Evolutionary conservation across 1,140 invertebrate species (phyloP), one percentile per base, ranked within the genome.

Genomic region (Orchesella cincta): DNA sequence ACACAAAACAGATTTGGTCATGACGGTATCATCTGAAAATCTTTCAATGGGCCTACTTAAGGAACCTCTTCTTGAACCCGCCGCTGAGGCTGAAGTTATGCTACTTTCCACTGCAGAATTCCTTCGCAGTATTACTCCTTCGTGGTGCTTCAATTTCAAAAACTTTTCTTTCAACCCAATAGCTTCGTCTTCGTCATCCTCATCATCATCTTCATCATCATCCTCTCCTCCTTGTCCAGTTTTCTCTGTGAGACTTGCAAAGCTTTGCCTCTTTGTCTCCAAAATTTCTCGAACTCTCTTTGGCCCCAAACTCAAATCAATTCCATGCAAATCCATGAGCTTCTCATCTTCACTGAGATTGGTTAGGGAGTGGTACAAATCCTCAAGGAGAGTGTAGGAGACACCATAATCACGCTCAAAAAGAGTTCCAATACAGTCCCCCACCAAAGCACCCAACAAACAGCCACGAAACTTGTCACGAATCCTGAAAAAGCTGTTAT

Each of bases 11-110:
- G 88, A 88, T 83, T 88, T 87, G n/a, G 90, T 90, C 92, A 94
- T 93, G 28, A 90, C 91, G 26, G 92, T 92, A 83, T 94, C 93
- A 88, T 93, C 92, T 39, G 92, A 92, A 83, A 88, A 93, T 36
- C 85, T 80, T 80, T 90, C 89, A 39, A 88, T 84, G 52, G 89
- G 89, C 34, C 86, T 89, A 90, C 78, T 23, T 84, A 82, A 78
- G 14, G 76, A 78, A 8, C 73, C 76, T 51, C 76, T 46, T 46
- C 76, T 62, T 28, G 62, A 67, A 5, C 54, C 54, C 12, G 12
- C 67, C 18, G 28, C 34, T 46, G n/a, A 52, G 28, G 20, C 20
- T 29, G 26, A 46, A 51, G 67, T 70, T n/a, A 26, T 64, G 1
- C 28, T 35, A 28, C 52, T 54, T 16, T 70, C 76, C 0, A 77